Evolutionary conservation across 1,140 invertebrate genomes (phyloP), one percentile per base, ranked within the genome.

Genomic region (Chelonus insularis): DNA sequence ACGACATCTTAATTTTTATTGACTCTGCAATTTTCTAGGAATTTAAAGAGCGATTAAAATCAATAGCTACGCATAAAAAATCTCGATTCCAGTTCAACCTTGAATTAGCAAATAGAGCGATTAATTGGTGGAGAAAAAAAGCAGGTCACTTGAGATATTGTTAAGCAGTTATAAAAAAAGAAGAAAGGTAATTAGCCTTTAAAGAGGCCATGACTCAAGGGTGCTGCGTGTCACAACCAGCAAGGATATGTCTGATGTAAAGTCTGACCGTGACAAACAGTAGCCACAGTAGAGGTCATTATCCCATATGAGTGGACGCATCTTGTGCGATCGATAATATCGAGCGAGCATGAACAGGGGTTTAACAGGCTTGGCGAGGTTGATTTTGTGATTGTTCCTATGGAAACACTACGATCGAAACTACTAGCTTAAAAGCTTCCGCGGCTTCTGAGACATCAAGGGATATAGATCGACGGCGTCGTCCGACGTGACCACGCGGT

Each of bases 341-440:
- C 73, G 72, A 73, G 67, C 70, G 45, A 68, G 71, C 67, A 60
- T 65, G 57, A 60, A 32, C 16, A 8, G 3, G 16, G 41, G 12
- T 43, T 43, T 43, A 16, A 29, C 3, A 36, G 11, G 8, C 8
- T 36, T 18, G 60, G 25, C 57, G 55, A 62, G 63, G 68, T 67
- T 65, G 68, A 68, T 68, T 66, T n/a, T 54, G 59, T 63, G 64
- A 73, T 70, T 68, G 74, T 76, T 73, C 67, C 74, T 73, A 76
- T 76, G 72, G 73, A 66, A 69, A 76, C 74, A 20, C 45, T 6
- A 29, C 68, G 69, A 70, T 74, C 72, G 72, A 74, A 73, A 14
- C 59, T 43, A 43, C 47, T 41, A 23, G 60, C 34, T 36, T 43
- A 70, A 18, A 43, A 41, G 37, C 34, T 52, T 55, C 29, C 36